Base-by-base conservation (phyloP, 1,140 invertebrate genomes). In the Hycleus cichorii region DNA sequence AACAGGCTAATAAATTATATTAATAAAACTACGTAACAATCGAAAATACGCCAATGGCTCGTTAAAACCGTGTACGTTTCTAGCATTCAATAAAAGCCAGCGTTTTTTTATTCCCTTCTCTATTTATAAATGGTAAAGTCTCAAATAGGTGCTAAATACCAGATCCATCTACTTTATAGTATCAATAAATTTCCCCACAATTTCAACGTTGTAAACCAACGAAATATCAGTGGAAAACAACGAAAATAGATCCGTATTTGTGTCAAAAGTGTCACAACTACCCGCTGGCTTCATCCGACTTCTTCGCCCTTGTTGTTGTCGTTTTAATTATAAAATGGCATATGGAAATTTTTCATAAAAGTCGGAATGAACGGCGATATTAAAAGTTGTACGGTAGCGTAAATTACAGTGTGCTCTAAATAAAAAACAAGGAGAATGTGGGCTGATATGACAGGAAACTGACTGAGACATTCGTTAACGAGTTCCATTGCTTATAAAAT, bases 151-250 rank as follows among this genome's bases (percentile, higher is more conserved):
- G 51, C 45, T 53, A 53, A 53, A 12, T 38, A 42, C 49, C 27
- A 53, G 43, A 47, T 59, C 52, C 57, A 5, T 48, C 49, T 43
- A 59, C 44, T 59, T 59, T 59, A 59, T 59, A 51, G 57, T 51
- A 27, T 46, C 57, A 51, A 59, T 59, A 59, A 59, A 59, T 59
- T 59, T 52, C 32, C 4, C 7, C 32, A 7, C 7, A 32, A 32
- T 32, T 32, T 32, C 32, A 32, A 7, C 18, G 57, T 49, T 52
- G 49, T 25, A 52, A 46, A 18, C 44, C 57, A 45, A 51, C 49
- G 32, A 18, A 18, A 18, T 18, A 45, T 12, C 38, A 32, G 18
- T 51, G 52, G 52, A 57, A 58, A 49, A 18, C 18, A 18, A 18
- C 18, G 18, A 18, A 18, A 18, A 18, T 18, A 18, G 2, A 18